Evolutionary conservation across 1,140 invertebrate genomes (phyloP).

Genomic region (Pseudoatta argentina): DNA sequence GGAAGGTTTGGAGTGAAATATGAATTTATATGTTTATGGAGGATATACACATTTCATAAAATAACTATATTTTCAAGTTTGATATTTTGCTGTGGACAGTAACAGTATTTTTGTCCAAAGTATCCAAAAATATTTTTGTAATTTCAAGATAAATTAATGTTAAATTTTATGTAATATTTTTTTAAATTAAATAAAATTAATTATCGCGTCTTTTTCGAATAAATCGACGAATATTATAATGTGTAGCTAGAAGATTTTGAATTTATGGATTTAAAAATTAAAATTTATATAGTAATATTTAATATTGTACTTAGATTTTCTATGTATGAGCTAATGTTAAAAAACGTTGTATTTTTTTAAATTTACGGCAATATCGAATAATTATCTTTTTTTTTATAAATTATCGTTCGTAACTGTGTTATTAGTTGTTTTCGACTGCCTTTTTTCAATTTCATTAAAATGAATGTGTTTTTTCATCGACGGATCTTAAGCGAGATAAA

Average conservation of each 20-base stretch:
- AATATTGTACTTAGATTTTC: neutral
- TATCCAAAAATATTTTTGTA: neutral
- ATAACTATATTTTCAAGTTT: neutral
- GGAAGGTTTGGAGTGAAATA: neutral
- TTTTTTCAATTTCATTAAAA: conserved; percentile 6
- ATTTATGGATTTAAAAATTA: neutral
- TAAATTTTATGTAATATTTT: neutral
- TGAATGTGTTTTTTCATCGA: neutral
- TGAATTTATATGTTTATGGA: conserved; percentile 6
- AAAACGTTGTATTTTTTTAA: neutral
- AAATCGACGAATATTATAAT: neutral
- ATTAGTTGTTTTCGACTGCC: neutral
- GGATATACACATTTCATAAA: neutral
- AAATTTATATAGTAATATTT: conserved; percentile 1
- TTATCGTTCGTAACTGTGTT: neutral
- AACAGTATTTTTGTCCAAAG: neutral
- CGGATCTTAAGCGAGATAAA: conserved; percentile 14
- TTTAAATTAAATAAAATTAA: neutral
- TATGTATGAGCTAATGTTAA: neutral
- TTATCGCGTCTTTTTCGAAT: neutral
- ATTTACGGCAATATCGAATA: neutral
- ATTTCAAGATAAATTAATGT: neutral
- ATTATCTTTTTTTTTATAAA: neutral
- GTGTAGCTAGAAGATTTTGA: neutral
- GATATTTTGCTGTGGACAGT: neutral